These are phyloP conservation scores for Uropsilus gracilis DNA, from an alignment of 2,113 vertebrate species.

Conservation along the genomic window DNA sequence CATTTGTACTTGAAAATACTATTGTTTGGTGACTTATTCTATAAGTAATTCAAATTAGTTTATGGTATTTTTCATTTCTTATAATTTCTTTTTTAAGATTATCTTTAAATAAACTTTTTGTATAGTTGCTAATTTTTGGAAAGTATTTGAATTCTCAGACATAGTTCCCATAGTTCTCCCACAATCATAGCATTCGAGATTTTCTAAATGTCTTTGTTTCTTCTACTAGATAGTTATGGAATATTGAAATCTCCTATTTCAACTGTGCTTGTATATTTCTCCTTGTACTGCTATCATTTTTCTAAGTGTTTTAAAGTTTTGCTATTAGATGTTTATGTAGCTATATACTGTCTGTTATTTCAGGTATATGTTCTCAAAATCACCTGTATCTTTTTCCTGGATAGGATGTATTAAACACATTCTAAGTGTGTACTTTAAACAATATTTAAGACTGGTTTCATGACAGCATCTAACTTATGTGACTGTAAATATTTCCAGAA, in stretches of 20 bases:
- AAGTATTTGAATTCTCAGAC: no score
- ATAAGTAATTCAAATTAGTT: background rate
- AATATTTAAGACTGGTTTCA: slow-evolving; percentile 43
- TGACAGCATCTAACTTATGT: slow-evolving; percentile 62
- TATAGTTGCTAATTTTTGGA: no score
- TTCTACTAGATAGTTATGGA: background rate
- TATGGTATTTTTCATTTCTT: background rate
- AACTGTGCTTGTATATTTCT: background rate
- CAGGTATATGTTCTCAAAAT: background rate
- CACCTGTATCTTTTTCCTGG: slow-evolving; percentile 1
- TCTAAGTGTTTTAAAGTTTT: background rate
- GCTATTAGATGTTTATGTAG: background rate
- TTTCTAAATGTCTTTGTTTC: background rate
- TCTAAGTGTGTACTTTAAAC: slow-evolving; percentile 40
- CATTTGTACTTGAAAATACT: no score
- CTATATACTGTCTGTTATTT: background rate
- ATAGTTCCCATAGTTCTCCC: no score
- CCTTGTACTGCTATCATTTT: background rate
- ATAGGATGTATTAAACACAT: slow-evolving; percentile 25
- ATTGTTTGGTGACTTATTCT: no score
- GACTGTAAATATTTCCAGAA: slow-evolving; percentile 76
- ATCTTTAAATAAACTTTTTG: no score
- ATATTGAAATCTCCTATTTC: background rate
- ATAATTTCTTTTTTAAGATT: background rate
- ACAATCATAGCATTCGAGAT: background rate